These are phyloP conservation scores for Chrysogorgia sp. DNA, from an alignment of 92 coral and sea anemone species.

Conservation along the genomic window DNA sequence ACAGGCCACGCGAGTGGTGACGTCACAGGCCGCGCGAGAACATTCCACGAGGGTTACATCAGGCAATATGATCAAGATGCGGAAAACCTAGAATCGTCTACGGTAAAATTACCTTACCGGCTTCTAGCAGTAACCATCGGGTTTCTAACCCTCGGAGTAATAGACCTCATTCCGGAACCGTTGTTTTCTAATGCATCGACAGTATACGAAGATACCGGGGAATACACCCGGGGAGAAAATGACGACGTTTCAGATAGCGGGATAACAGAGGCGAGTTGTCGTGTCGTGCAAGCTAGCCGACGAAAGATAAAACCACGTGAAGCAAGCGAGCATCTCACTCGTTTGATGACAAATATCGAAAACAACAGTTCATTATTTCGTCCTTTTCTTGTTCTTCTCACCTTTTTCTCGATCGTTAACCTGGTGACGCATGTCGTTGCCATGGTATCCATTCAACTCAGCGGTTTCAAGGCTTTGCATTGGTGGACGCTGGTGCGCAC, in stretches of 20 bases:
- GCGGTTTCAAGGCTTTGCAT: slow-evolving; percentile 62
- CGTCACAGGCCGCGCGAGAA: too few species aligned
- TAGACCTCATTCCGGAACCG: slow-evolving; percentile 70
- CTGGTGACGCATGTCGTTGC: slow-evolving; percentile 86
- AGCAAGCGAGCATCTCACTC: slow-evolving; percentile 70
- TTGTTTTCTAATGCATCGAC: slow-evolving; percentile 64
- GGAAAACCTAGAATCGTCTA: background rate
- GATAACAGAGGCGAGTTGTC: background rate
- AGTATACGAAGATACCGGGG: background rate
- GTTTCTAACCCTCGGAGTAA: slow-evolving; percentile 72
- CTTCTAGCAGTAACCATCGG: slow-evolving; percentile 52
- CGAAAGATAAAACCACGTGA: slow-evolving; percentile 61
- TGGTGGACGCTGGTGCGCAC: slow-evolving; percentile 93
- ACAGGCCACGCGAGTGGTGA: too few species aligned
- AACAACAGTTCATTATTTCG: slow-evolving; percentile 70
- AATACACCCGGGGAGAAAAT: slow-evolving; percentile 11
- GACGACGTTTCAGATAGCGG: slow-evolving; percentile 34
- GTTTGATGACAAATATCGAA: slow-evolving; percentile 69
- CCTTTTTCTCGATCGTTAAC: slow-evolving; percentile 84
- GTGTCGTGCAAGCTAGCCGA: background rate
- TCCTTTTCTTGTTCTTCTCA: slow-evolving; percentile 72
- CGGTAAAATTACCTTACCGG: slow-evolving; percentile 12
- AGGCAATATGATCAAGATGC: slow-evolving; percentile 56
- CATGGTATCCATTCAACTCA: slow-evolving; percentile 51
- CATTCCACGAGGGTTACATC: too few species aligned